Evolutionary conservation across 2,888 invertebrate species (phyloP), one percentile per base, ranked within the genome.

Genomic region (Monopis laevigella): DNA sequence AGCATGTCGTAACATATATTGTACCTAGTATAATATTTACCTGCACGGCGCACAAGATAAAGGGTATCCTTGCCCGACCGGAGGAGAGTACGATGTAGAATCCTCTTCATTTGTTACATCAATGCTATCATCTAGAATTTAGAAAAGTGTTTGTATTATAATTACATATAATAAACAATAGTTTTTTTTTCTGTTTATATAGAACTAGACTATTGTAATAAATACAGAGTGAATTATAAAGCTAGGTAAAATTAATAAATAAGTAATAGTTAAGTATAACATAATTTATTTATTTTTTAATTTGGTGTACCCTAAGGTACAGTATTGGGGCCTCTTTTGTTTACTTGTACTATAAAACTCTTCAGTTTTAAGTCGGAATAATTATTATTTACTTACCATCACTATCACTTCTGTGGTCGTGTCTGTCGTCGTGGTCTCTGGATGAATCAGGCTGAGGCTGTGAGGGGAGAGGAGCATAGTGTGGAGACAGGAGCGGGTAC

Each of bases 41-140:
- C 80, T 71, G 49, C 78, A 80, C n/a, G 77, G 68, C 4, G 67
- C 51, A 42, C 72, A 80, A 43, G 58, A 70, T 40, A 75, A 77
- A 1, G 68, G 65, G 51, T 80, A 85, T 19, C 74, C 77, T 51
- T 72, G 58, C 2, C 62, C 51, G 1, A 69, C 67, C 1, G 78
- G 73, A 0, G 82, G 65, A 0, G 78, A 78, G 39, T 78, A 80
- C 0, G 78, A 78, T 0, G 74, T 63, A 51, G 77, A 78, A 49
- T 86, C 87, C 51, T 85, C 84, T 68, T 93, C 93, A 62, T 93
- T 93, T 26, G 94, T 94, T 1, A 82, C 81, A 59, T 94, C 94
- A 67, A 94, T 93, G 52, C 93, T 93, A 67, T 93, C 93, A 58
- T 93, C 93, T 87, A 82, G n/a, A n/a, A n/a, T n/a, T n/a, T n/a